Conservation (phyloP, 2,113 vertebrate genomes). For the Mustela nigripes region DNA sequence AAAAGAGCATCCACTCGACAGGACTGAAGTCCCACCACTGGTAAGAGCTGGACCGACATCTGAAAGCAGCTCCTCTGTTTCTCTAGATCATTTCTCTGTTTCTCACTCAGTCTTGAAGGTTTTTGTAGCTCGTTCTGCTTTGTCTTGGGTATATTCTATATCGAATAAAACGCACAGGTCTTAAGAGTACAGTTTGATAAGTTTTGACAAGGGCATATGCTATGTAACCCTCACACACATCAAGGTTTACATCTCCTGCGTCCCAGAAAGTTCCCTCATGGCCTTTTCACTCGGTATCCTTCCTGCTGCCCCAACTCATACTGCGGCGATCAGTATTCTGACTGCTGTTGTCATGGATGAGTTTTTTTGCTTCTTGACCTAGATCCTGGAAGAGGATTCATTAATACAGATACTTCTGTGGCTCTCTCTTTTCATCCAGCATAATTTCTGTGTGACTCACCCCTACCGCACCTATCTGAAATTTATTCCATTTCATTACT, state of each 20-base stretch:
- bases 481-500: neutral
- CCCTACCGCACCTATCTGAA: neutral
- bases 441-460: neutral
- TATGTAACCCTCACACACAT: neutral
- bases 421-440: neutral
- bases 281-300: neutral
- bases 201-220: neutral
- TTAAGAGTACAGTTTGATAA: neutral
- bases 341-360: neutral
- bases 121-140: neutral
- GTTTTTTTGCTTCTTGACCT: neutral
- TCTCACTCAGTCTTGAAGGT: neutral
- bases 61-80: neutral
- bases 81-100: neutral
- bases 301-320: fast-evolving
- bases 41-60: neutral
- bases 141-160: neutral
- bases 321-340: fast-evolving
- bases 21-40: neutral
- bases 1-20: too few species aligned
- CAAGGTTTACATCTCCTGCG: neutral
- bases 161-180: neutral
- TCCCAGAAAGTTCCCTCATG: neutral
- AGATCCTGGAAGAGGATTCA: neutral
- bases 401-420: neutral